A percentile compares a stretch with the other conserved stretches of the same genome.
These are phyloP conservation scores for Drosophila meridionalis DNA, from an alignment of 2,888 invertebrate genomes.

Conservation along the genomic window DNA sequence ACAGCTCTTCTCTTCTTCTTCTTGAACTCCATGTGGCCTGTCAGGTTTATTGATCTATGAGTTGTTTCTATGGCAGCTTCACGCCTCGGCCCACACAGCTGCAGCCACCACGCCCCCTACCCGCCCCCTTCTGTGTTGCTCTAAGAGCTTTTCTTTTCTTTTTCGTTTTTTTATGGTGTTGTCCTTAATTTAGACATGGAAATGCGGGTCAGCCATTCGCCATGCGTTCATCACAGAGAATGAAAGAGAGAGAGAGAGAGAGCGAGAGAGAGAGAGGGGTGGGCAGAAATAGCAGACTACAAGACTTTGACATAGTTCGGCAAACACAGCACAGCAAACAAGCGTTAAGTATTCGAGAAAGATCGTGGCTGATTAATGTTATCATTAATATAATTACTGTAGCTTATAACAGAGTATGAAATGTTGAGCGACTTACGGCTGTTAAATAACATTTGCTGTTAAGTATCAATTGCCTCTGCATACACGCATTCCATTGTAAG, in stretches of 20 bases:
- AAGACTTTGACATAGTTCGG: conserved; percentile 39
- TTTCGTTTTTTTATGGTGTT: conserved; percentile 58
- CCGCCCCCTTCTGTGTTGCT: background rate
- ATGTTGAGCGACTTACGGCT: conserved; percentile 2
- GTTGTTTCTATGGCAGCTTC: conserved; percentile 50
- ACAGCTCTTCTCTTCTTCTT: conserved; percentile 9
- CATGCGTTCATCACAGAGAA: conserved; percentile 25
- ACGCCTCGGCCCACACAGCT: conserved; percentile 67
- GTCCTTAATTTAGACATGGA: conserved; percentile 76
- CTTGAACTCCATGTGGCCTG: conserved; percentile 43
- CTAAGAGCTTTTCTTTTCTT: conserved; percentile 54
- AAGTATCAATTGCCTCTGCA: background rate
- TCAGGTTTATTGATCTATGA: conserved; percentile 75
- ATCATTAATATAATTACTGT: background rate
- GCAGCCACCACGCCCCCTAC: background rate
- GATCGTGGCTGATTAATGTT: conserved; percentile 17
- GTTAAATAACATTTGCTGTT: conserved; percentile 14
- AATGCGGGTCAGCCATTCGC: conserved; percentile 70
- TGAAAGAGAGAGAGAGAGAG: background rate
- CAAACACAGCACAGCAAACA: conserved; percentile 9
- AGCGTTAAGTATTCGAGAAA: conserved; percentile 11
- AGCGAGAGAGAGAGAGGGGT: background rate
- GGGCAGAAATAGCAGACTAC: background rate
- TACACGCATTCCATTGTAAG: background rate
- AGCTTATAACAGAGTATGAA: background rate